Evolutionary conservation across 2,888 invertebrate species (phyloP).

Genomic region (Drosophila basisetae): DNA sequence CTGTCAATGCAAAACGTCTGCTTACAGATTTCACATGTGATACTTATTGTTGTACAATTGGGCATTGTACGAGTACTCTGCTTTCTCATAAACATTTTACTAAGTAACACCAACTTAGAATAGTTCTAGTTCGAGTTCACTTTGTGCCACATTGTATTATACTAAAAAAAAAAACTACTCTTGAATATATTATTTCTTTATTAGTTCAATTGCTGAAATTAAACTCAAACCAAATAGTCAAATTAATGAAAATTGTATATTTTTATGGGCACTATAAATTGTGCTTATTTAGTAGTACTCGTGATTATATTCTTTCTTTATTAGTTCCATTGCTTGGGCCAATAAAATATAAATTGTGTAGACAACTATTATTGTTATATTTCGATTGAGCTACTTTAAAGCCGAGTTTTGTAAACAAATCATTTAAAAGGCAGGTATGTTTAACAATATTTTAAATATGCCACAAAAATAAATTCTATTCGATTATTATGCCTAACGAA

Average conservation of each 20-base stretch:
- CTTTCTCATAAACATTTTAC: not conserved
- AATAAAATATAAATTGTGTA: not conserved
- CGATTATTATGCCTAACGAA: not conserved
- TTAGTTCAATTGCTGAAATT: not conserved
- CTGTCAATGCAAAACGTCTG: conserved; percentile 45
- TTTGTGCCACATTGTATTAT: not conserved
- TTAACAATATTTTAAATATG: not conserved
- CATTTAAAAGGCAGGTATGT: not conserved
- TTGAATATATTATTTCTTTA: not conserved
- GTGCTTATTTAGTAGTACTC: not conserved
- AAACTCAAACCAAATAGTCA: not conserved
- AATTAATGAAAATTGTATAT: not conserved
- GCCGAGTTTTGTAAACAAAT: not conserved
- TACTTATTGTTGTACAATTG: not conserved
- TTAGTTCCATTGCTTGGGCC: not conserved
- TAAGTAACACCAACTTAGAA: not conserved
- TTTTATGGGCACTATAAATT: not conserved
- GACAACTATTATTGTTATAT: not conserved
- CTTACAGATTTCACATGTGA: not conserved
- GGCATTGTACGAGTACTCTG: not conserved
- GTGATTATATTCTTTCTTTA: not conserved
- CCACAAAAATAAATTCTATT: not conserved
- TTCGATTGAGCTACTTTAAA: not conserved
- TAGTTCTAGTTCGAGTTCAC: too few species aligned
- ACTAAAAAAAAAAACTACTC: not conserved